A percentile compares a stretch with the other conserved stretches of the same genome.
phyloP scores from a whole-genome alignment of 2,888 invertebrate genomes.

The Chorisops tibialis region DNA sequence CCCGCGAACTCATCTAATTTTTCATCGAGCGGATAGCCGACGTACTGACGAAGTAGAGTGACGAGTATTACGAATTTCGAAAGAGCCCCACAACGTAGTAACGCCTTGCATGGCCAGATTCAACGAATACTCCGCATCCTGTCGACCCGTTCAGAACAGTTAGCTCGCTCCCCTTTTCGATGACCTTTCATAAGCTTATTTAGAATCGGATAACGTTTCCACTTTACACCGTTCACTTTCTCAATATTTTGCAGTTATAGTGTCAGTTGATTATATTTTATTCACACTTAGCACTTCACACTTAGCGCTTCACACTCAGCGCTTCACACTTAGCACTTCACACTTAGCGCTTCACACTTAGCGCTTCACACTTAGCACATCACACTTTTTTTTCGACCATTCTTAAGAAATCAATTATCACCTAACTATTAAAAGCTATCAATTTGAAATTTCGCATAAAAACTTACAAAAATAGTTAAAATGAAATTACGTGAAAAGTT shows the following conservation, averaged over 20 bases:
- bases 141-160: conserved; percentile 94
- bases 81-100: conserved; percentile 95
- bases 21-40: conserved; percentile 68
- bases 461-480: too few relatives aligned
- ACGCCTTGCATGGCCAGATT: conserved; percentile 96
- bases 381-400: too few relatives aligned
- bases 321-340: too few relatives aligned
- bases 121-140: conserved; percentile 92
- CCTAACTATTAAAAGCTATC: too few relatives aligned
- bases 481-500: too few relatives aligned
- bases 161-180: conserved; percentile 86
- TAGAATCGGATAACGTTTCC: conserved; percentile 81
- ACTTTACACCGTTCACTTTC: conserved; percentile 86
- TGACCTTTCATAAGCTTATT: conserved; percentile 87
- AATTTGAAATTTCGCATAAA: too few relatives aligned
- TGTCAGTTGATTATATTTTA: too few relatives aligned
- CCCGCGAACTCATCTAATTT: conserved; percentile 78
- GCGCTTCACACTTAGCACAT: too few relatives aligned
- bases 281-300: too few relatives aligned
- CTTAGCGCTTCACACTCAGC: too few relatives aligned
- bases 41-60: conserved; percentile 88
- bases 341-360: too few relatives aligned
- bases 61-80: conserved; percentile 90
- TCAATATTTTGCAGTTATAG: conserved; percentile 83
- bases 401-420: too few relatives aligned